These are phyloP conservation scores for Hapalemur alaotrensis DNA, from an alignment of 2,797 vertebrate genomes.

Conservation along the genomic window DNA sequence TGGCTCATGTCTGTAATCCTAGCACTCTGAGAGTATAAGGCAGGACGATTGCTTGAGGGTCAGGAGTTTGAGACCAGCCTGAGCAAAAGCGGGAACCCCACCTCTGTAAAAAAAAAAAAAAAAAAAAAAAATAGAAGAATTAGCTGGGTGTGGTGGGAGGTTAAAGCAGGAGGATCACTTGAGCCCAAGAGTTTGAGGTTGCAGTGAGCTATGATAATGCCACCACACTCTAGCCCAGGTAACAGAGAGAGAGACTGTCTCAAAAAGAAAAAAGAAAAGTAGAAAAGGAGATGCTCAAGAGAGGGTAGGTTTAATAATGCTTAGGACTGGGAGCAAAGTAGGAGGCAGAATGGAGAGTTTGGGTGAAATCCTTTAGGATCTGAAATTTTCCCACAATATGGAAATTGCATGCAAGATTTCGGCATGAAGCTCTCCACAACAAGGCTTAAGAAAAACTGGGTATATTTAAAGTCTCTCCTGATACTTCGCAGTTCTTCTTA, in stretches of 20 bases:
- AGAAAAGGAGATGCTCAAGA: background rate
- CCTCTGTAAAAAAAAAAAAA: background rate
- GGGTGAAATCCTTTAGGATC: background rate
- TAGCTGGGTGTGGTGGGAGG: background rate
- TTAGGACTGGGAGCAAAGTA: background rate
- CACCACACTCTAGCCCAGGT: background rate
- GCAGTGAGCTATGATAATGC: background rate
- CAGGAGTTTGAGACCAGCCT: background rate
- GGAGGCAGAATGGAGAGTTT: background rate
- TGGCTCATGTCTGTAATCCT: background rate
- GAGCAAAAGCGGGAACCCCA: background rate
- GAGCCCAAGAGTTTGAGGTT: background rate
- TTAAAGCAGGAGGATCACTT: background rate
- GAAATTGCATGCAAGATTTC: background rate
- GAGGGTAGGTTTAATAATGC: background rate
- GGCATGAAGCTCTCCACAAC: background rate
- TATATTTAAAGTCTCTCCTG: background rate
- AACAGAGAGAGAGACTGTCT: background rate
- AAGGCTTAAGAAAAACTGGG: background rate
- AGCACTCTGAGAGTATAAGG: background rate
- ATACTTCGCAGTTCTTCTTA: background rate
- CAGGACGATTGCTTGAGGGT: background rate
- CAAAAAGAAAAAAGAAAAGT: background rate
- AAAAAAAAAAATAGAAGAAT: background rate
- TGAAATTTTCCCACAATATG: background rate